Evolutionary conservation across 1,140 invertebrate species (phyloP), one percentile per base, ranked within the genome.

Genomic region (Pachyrhynchus sulphureomaculatus): DNA sequence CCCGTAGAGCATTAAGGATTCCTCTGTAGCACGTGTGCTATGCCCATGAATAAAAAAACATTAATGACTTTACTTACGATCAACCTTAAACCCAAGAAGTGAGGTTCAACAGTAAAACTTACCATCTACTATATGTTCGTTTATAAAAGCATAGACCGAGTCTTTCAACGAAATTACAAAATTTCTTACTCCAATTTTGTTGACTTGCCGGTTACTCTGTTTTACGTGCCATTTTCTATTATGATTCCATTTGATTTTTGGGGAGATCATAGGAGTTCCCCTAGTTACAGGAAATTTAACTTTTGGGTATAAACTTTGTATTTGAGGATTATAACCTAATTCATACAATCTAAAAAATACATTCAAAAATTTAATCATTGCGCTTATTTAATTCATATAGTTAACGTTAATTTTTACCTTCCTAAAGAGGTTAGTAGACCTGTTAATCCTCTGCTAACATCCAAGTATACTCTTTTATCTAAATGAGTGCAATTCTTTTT

Each of bases 101-200:
- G n/a, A 29, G 5, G 4, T 21, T n/a, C 9, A 8, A 37, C 36
- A 20, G 8, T 41, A 12, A 26, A 32, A 0, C 9, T 60, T 78
- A 74, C 88, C 88, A 77, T 98, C 93, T 66, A 98, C 90, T 2
- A 89, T 82, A 75, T 98, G 95, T 1, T 92, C 94, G 18, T 78
- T 76, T 76, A 93, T 85, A 72, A 85, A 97, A 39, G 88, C 82
- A 71, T 86, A 88, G 58, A 88, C 85, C 37, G 86, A 84, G 65
- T 90, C 84, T 4, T 75, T 77, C 0, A 90, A 75, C 21, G 85
- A 82, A 39, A 84, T 48, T 32, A 4, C 36, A 8, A 89, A 78
- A 0, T 76, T 75, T 45, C 86, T 76, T 6, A 81, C 84, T 56
- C 80, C 82, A 58, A 85, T 81, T 17, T 52, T 20, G 12, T 65